phyloP scores from a whole-genome alignment of 2,888 invertebrate species.

The Brassicogethes aeneus region DNA sequence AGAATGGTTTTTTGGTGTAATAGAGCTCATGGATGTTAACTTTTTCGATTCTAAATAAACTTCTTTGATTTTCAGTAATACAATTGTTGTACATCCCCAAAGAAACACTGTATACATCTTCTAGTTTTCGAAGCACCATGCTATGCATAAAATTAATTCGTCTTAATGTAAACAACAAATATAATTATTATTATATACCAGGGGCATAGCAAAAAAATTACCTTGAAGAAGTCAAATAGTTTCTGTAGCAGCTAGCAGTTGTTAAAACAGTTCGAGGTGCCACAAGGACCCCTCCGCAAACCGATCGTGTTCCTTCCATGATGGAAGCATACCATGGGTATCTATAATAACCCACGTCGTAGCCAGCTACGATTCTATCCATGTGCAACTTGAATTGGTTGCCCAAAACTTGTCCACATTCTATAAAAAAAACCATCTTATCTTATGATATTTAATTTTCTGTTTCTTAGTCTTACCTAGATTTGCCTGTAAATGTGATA shows the following conservation, averaged over 20 bases:
- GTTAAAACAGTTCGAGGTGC: constrained; percentile 30
- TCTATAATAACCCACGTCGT: constrained; percentile 36
- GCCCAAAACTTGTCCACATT: constrained; percentile 28
- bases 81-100: constrained; percentile 36
- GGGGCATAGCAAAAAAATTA: too few species aligned
- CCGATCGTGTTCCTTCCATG: constrained; percentile 21
- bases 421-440: too few species aligned
- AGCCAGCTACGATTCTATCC: constrained; percentile 35
- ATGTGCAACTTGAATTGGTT: constrained; percentile 18
- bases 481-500: too few species aligned
- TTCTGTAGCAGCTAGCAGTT: constrained; percentile 38
- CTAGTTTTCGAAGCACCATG: constrained; percentile 13
- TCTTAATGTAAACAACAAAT: too few species aligned
- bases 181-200: too few species aligned
- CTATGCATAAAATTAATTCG: too few species aligned
- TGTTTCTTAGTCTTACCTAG: too few species aligned
- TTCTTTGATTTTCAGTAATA: constrained; percentile 25
- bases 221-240: constrained; percentile 18
- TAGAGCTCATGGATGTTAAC: constrained; percentile 36
- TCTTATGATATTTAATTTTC: too few species aligned
- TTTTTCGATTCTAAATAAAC: constrained; percentile 26
- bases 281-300: constrained; percentile 36
- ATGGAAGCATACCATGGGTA: constrained; percentile 38
- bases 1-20: constrained; percentile 29
- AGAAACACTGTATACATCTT: constrained; percentile 29